Evolutionary conservation across 2,113 vertebrate species (phyloP).

Genomic region (Cygnus atratus): DNA sequence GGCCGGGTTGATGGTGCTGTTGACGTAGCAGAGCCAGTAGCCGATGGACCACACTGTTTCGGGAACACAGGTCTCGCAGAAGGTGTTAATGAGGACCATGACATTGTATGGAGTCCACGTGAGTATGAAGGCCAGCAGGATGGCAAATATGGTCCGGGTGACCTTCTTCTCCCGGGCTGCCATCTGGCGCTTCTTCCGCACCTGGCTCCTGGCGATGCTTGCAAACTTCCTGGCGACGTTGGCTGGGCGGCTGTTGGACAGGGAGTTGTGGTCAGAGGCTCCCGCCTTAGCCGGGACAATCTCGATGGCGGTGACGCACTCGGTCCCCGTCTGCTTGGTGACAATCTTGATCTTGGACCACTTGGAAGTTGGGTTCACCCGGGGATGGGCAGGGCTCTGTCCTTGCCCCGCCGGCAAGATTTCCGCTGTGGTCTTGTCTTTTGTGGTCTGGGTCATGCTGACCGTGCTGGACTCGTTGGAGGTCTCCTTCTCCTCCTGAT

Average conservation of each 20-base stretch:
- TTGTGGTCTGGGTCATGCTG: conserved; percentile 89
- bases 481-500: conserved; percentile 90
- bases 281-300: conserved; percentile 87
- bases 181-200: conserved; percentile 97
- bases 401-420: conserved; percentile 75
- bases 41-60: conserved; percentile 96
- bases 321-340: conserved; percentile 91
- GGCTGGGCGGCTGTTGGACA: conserved; percentile 83
- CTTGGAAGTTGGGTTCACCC: conserved; percentile 81
- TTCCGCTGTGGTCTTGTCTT: conserved; percentile 79
- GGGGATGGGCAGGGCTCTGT: conserved; percentile 63
- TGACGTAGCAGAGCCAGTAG: conserved; percentile 99
- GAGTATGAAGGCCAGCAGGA: conserved; percentile 95
- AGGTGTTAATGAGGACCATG: conserved; percentile 98
- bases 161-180: conserved; percentile 97
- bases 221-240: conserved; percentile 96
- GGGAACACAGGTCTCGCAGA: conserved; percentile 92
- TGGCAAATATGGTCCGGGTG: conserved; percentile 97
- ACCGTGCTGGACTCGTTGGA: conserved; percentile 96
- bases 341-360: conserved; percentile 99
- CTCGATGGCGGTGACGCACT: conserved; percentile 96
- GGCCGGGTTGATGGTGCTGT: conserved; percentile 98
- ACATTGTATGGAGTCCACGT: conserved; percentile 99
- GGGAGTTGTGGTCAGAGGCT: conserved; percentile 81
- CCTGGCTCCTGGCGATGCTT: conserved; percentile 96